Base-by-base conservation (phyloP, 1,140 invertebrate species). In the Paralvinella palmiformis region DNA sequence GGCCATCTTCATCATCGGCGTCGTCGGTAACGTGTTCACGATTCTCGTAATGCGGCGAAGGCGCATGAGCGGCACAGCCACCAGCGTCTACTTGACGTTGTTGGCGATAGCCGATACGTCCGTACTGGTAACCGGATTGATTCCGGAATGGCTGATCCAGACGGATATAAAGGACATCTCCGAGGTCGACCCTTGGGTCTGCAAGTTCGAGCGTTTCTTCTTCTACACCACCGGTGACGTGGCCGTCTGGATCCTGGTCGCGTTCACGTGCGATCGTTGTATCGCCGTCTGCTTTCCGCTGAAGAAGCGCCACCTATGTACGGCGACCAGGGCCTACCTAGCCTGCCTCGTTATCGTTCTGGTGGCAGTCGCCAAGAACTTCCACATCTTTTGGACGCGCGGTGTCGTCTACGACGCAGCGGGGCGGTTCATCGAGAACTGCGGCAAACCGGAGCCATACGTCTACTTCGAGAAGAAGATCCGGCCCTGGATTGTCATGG, bases 71-170 rank as follows among this genome's bases (percentile, higher is more conserved):
- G 59, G 59, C 7, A 57, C 55, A 13, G 56, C 68, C 7, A 62
- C 63, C 20, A 64, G 58, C 57, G 67, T 69, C 27, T 69, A 68
- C 45, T 64, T 69, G 53, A 48, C 55, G 6, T 32, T 57, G n/a
- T 52, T 69, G 50, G 68, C 66, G 3, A 45, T 69, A 4, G 66
- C 63, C 29, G 68, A 69, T 55, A 33, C 53, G 32, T 48, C 59
- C 32, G 68, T 64, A 13, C 63, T 69, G 3, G 20, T 68, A 13
- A 20, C 44, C 44, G 24, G 68, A 37, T 36, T 69, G 45, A 37
- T 55, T 55, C 58, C 66, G 55, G 56, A 67, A 45, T 69, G 67
- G 67, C 32, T 67, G 24, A 37, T 35, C n/a, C 24, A 53, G 15
- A 31, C 35, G 10, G 36, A 58, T 31, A 31, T 50, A 22, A 35